Evolutionary conservation across 2,113 vertebrate species (phyloP).

Genomic region (Toxotes jaculatrix): DNA sequence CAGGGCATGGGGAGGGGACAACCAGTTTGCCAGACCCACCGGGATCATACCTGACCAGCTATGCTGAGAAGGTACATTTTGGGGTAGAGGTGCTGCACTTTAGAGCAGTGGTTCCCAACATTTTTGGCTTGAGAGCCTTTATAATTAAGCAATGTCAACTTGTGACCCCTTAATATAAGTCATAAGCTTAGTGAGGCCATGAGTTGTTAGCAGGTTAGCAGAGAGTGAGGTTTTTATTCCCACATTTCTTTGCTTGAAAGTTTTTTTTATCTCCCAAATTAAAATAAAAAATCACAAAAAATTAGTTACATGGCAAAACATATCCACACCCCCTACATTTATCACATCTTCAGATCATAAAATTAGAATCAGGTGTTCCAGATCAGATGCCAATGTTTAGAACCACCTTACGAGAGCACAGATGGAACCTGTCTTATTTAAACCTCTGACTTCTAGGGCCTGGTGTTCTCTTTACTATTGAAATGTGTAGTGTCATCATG

Average conservation of each 20-base stretch:
- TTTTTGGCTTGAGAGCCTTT: neutral
- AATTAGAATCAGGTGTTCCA: neutral
- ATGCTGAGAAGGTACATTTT: slow-evolving; percentile 88
- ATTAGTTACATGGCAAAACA: too few relatives aligned
- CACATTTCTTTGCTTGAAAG: neutral
- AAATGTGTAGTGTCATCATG: too few relatives aligned
- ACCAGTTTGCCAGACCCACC: slow-evolving; percentile 87
- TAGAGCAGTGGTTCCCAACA: neutral
- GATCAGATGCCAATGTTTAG: neutral
- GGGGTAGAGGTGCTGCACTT: neutral
- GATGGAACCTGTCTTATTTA: too few relatives aligned
- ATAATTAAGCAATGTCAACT: neutral
- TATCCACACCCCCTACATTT: too few relatives aligned
- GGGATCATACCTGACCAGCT: slow-evolving; percentile 92
- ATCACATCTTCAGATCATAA: neutral
- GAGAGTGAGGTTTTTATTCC: neutral
- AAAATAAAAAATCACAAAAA: too few relatives aligned
- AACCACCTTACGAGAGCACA: neutral
- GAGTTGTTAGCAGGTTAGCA: neutral
- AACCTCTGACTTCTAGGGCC: too few relatives aligned
- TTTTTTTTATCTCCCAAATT: too few relatives aligned
- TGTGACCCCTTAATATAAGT: neutral
- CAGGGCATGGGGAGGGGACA: slow-evolving; percentile 62
- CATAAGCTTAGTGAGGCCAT: neutral
- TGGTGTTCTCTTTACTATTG: too few relatives aligned